Evolutionary conservation across 2,797 vertebrate genomes (phyloP).

Genomic region (Antennarius maculatus): DNA sequence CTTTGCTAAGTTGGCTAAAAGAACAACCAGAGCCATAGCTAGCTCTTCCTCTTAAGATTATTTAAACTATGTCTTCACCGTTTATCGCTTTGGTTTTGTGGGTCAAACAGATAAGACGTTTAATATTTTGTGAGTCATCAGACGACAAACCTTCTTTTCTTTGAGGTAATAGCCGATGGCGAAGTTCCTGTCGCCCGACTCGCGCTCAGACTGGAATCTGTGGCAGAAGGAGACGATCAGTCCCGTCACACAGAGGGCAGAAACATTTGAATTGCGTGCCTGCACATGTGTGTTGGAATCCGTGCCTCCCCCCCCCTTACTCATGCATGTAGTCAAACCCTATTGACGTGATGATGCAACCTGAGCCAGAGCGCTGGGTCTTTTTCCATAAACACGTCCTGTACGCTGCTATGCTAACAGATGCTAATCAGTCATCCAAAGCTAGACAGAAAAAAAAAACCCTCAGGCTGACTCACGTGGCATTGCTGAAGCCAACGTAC

Average conservation of each 20-base stretch:
- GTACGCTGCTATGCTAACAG: too few species aligned
- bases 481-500: conserved; percentile 98
- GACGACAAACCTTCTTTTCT: conserved; percentile 91
- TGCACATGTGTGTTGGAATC: conserved; percentile 29
- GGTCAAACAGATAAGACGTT: too few species aligned
- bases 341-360: conserved; percentile 34
- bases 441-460: too few species aligned
- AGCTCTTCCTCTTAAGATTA: too few species aligned
- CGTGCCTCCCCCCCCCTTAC: background rate
- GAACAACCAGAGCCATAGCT: too few species aligned
- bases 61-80: too few species aligned
- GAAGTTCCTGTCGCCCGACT: conserved; percentile 97
- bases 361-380: conserved; percentile 4
- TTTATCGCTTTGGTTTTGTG: too few species aligned
- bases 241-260: conserved; percentile 36
- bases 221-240: conserved; percentile 43
- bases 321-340: conserved; percentile 26
- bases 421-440: too few species aligned
- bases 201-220: conserved; percentile 97
- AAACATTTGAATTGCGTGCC: conserved; percentile 9
- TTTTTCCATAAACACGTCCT: conserved; percentile 11
- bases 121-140: background rate
- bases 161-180: conserved; percentile 99
- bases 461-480: conserved; percentile 86
- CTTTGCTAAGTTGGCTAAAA: too few species aligned